Percentiles rank a stretch among this genome's conserved stretches.
These are phyloP conservation scores for Saxidomus purpurata DNA, from an alignment of 1,140 invertebrate species.

Conservation along the genomic window DNA sequence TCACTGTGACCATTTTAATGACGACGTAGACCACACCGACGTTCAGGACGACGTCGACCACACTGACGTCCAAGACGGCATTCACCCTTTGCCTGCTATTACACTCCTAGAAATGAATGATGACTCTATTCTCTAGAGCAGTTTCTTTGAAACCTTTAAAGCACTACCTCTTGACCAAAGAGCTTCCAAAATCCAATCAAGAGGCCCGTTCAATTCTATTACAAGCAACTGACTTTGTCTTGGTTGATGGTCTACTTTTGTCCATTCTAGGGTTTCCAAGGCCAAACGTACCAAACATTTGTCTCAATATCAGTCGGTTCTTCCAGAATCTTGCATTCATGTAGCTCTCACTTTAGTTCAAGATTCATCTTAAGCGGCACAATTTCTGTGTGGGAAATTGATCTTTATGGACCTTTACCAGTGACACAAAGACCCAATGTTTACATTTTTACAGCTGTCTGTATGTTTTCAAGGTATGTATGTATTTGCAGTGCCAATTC, in stretches of 20 bases:
- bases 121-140: background rate
- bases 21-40: background rate
- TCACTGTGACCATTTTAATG: no score
- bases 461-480: constrained; percentile 58
- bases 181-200: constrained; percentile 46
- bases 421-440: constrained; percentile 48
- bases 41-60: background rate
- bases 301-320: constrained; percentile 41
- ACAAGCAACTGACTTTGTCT: constrained; percentile 39
- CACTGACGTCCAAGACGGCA: constrained; percentile 11
- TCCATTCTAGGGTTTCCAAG: constrained; percentile 43
- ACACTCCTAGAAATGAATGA: background rate
- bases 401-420: constrained; percentile 49
- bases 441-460: constrained; percentile 68
- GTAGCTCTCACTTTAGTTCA: constrained; percentile 50
- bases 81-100: background rate
- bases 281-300: constrained; percentile 48
- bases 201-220: constrained; percentile 42
- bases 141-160: constrained; percentile 21
- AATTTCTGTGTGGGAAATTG: constrained; percentile 32
- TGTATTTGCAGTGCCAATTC: background rate
- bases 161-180: background rate
- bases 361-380: constrained; percentile 59
- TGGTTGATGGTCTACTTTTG: constrained; percentile 58
- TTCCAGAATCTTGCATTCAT: constrained; percentile 32